Percentiles rank a stretch among this genome's conserved stretches.
phyloP scores from a whole-genome alignment of 2,113 vertebrate genomes.

The Aepyceros melampus region DNA sequence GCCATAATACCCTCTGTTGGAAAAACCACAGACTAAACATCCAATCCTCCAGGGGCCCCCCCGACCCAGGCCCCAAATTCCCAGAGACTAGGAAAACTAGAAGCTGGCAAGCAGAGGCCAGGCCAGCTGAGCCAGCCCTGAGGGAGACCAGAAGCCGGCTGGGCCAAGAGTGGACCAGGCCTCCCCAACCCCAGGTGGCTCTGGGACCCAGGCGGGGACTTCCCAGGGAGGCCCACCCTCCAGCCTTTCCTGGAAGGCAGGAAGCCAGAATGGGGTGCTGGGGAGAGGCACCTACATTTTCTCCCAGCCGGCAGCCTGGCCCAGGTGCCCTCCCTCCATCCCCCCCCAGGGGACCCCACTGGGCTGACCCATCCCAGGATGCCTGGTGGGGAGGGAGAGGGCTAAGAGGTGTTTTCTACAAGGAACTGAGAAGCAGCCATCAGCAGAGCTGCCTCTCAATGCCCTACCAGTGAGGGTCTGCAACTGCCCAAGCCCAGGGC shows the following conservation, averaged over 20 bases:
- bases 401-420: neutral
- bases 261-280: neutral
- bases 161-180: neutral
- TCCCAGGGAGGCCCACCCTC: neutral
- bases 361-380: neutral
- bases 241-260: neutral
- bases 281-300: neutral
- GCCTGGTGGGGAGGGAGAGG: neutral
- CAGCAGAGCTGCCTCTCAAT: neutral
- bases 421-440: neutral
- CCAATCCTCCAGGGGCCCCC: neutral
- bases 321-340: neutral
- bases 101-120: neutral
- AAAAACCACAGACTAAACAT: neutral
- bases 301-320: neutral
- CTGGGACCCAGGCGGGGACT: neutral
- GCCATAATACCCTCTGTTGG: neutral
- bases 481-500: neutral
- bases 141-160: neutral
- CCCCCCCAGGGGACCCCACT: neutral
- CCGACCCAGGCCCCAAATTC: neutral
- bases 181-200: neutral
- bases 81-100: neutral
- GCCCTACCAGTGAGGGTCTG: neutral
- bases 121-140: neutral